These are phyloP conservation scores for Mimas tiliae DNA, from an alignment of 2,888 invertebrate species.

Conservation along the genomic window DNA sequence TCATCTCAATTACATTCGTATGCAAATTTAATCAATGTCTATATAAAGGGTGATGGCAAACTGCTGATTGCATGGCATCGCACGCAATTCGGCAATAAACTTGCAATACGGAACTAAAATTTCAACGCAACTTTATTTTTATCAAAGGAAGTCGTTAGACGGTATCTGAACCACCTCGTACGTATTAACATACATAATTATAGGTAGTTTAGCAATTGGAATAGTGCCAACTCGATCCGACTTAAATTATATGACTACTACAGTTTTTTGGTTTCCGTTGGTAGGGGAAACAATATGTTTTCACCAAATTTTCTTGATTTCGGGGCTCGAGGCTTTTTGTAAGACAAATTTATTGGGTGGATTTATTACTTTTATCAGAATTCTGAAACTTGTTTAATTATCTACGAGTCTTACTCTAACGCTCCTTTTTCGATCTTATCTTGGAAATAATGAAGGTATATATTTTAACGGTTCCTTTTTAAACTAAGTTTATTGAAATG, in stretches of 20 bases:
- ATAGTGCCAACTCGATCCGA: slow-evolving; percentile 71
- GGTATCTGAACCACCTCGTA: slow-evolving; percentile 80
- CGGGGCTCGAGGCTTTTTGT: slow-evolving; percentile 49
- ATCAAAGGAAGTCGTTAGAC: slow-evolving; percentile 83
- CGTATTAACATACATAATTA: slow-evolving; percentile 84
- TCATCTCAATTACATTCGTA: slow-evolving; percentile 64
- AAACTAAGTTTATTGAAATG: background rate
- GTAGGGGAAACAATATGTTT: slow-evolving; percentile 68
- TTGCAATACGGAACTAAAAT: slow-evolving; percentile 82
- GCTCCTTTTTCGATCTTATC: slow-evolving; percentile 24
- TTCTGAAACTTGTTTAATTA: slow-evolving; percentile 36
- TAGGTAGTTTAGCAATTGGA: slow-evolving; percentile 81
- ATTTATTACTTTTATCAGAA: slow-evolving; percentile 51
- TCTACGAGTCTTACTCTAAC: slow-evolving; percentile 21
- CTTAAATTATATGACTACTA: slow-evolving; percentile 72
- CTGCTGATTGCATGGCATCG: slow-evolving; percentile 67
- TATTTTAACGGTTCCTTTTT: slow-evolving; percentile 14
- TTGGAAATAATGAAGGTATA: slow-evolving; percentile 15
- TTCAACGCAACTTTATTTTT: slow-evolving; percentile 84
- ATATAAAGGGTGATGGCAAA: slow-evolving; percentile 77
- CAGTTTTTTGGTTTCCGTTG: slow-evolving; percentile 72
- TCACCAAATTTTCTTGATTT: slow-evolving; percentile 57
- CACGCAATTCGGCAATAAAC: slow-evolving; percentile 82
- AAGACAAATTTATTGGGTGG: slow-evolving; percentile 53
- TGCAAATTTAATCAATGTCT: slow-evolving; percentile 82